A percentile compares a stretch with the other conserved stretches of the same genome.
Evolutionary conservation across 1,140 invertebrate species (phyloP).

Genomic region (Bombus consobrinus): DNA sequence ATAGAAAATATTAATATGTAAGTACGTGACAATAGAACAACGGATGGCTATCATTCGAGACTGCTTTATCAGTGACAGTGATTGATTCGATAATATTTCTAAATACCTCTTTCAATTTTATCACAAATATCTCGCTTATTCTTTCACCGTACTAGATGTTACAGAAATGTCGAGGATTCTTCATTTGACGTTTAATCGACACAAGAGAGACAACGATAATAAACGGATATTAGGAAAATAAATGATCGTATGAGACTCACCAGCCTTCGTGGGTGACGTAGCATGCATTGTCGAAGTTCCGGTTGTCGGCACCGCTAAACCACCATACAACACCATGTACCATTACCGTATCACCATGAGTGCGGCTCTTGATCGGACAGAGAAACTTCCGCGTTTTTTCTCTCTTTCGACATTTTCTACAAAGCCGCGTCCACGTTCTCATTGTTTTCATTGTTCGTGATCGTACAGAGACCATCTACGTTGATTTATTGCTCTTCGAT

Average conservation of each 20-base stretch:
- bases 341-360: slow-evolving; percentile 71
- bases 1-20: slow-evolving; percentile 1
- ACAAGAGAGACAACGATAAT: background rate
- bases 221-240: slow-evolving; percentile 57
- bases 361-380: slow-evolving; percentile 57
- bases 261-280: slow-evolving; percentile 80
- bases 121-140: background rate
- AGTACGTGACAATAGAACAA: slow-evolving; percentile 1
- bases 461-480: background rate
- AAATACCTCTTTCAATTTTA: background rate
- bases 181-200: background rate
- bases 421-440: background rate
- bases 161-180: background rate
- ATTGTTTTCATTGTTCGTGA: background rate
- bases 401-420: background rate
- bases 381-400: slow-evolving; percentile 46
- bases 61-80: background rate
- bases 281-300: slow-evolving; percentile 80
- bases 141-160: background rate
- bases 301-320: slow-evolving; percentile 81
- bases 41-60: slow-evolving; percentile 18
- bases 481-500: slow-evolving; percentile 1
- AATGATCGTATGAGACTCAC: slow-evolving; percentile 80
- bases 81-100: background rate
- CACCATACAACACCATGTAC: slow-evolving; percentile 78